Percentiles rank a stretch among this genome's conserved stretches.
Evolutionary conservation across 1,140 invertebrate genomes (phyloP).

Genomic region (Zaprionus ghesquierei): DNA sequence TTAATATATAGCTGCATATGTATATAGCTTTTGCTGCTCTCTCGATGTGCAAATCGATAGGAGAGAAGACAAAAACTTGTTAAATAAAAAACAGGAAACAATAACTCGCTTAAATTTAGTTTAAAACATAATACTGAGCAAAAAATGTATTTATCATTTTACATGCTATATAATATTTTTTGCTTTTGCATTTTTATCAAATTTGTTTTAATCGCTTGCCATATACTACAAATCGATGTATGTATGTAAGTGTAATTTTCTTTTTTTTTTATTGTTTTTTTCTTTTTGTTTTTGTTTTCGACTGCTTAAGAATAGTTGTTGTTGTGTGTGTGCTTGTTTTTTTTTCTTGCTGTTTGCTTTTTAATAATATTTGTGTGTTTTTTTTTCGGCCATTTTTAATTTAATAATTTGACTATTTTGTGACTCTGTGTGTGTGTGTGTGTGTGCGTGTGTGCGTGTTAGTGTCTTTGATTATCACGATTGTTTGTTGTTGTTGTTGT

Average conservation of each 20-base stretch:
- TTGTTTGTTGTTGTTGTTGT: constrained; percentile 26
- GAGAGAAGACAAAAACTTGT: constrained; percentile 16
- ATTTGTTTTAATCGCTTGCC: constrained; percentile 47
- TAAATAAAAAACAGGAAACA: constrained; percentile 72
- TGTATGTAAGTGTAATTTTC: neutral
- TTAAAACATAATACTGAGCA: constrained; percentile 82
- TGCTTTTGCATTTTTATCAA: constrained; percentile 52
- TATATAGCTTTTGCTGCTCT: constrained; percentile 12
- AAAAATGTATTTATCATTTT: constrained; percentile 76
- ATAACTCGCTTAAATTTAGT: constrained; percentile 79
- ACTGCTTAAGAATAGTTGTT: constrained; percentile 25
- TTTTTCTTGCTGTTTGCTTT: constrained; percentile 17
- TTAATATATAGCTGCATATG: constrained; percentile 10
- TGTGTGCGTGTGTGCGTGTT: constrained; percentile 30
- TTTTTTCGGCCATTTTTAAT: constrained; percentile 42
- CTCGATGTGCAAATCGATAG: no score
- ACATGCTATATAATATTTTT: constrained; percentile 58
- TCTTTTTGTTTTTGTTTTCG: constrained; percentile 19
- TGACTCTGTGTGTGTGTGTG: constrained; percentile 48
- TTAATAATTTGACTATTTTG: constrained; percentile 58
- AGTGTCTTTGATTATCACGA: constrained; percentile 58
- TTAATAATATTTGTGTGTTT: constrained; percentile 17
- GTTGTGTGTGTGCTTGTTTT: constrained; percentile 10
- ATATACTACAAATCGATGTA: neutral
- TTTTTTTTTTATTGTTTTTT: neutral